Evolutionary conservation across 1,140 invertebrate species (phyloP), one percentile per base, ranked within the genome.

Genomic region (Ceratitis capitata): DNA sequence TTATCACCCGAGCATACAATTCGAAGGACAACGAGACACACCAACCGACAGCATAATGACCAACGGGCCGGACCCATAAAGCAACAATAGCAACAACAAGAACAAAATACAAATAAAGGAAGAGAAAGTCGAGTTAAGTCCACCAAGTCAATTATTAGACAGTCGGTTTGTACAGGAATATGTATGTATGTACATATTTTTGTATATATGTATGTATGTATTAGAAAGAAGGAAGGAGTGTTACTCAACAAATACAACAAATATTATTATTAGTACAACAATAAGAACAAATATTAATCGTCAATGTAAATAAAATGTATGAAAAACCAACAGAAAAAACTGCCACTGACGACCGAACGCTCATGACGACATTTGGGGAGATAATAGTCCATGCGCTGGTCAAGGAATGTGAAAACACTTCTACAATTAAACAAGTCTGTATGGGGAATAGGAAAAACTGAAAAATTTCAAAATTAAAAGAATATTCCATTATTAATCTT

Each of bases 1-100:
- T 91, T 90, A 90, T 90, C 90, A 89, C 89, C 88, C 86, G 86
- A 87, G 86, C 89, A 86, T n/a, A n/a, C 88, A 87, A 88, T 51
- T 51, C 82, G 45, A 85, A 85, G 45, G 61, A 74, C 84, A 47
- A 61, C 51, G 32, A 49, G 32, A 49, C 56, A 47, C 82, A 86
- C 47, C 26, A 69, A 58, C 29, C 35, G 83, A 58, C 14, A n/a
- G 58, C 10, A 12, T 12, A 42, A n/a, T 9, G 16, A 84, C 51
- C 12, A 26, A 39, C 1, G 29, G 32, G n/a, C n/a, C 39, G 26
- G 3, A 42, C 19, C 69, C 58, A 85, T 61, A 85, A 74, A 83
- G 26, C 47, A 85, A 82, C 19, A n/a, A n/a, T n/a, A n/a, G n/a
- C n/a, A n/a, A n/a, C n/a, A n/a, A n/a, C n/a, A n/a, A n/a, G n/a